phyloP scores from a whole-genome alignment of 2,113 vertebrate species.

The Fregetta grallaria region DNA sequence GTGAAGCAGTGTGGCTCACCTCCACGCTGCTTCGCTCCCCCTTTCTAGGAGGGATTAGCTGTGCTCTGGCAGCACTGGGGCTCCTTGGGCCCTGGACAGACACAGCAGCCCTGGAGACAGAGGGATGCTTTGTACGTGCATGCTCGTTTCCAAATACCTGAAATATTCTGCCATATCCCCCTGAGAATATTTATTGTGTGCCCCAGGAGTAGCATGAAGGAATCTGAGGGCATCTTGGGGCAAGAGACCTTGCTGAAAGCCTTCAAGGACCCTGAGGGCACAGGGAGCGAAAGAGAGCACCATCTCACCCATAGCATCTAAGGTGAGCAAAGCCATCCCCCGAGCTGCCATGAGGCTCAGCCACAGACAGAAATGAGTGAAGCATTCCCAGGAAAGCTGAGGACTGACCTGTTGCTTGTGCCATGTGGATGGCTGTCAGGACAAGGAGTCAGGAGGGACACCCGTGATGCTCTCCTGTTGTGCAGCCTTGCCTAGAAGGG shows the following conservation, averaged over 20 bases:
- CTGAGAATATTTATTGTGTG: not conserved
- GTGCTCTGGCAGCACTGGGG: not conserved
- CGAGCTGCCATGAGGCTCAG: accelerated
- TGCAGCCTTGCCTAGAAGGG: not conserved
- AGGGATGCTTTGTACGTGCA: not conserved
- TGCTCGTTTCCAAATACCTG: not conserved
- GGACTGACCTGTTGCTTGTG: not conserved
- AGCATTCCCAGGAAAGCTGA: not conserved
- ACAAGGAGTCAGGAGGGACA: not conserved
- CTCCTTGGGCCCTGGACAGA: too few species aligned
- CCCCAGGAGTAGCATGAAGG: not conserved
- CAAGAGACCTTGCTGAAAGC: not conserved
- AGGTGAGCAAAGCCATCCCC: not conserved
- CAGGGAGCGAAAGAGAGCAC: not conserved
- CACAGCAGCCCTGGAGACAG: not conserved
- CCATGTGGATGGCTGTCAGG: not conserved
- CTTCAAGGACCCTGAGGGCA: not conserved
- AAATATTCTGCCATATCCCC: not conserved
- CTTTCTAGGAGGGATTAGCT: not conserved
- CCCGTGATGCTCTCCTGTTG: not conserved
- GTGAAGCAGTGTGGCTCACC: not conserved
- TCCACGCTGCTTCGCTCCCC: not conserved
- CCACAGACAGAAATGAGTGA: not conserved
- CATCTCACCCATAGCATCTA: accelerated
- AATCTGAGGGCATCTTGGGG: not conserved